Evolutionary conservation across 1,140 invertebrate species (phyloP).

Genomic region (Drosophila neocordata): DNA sequence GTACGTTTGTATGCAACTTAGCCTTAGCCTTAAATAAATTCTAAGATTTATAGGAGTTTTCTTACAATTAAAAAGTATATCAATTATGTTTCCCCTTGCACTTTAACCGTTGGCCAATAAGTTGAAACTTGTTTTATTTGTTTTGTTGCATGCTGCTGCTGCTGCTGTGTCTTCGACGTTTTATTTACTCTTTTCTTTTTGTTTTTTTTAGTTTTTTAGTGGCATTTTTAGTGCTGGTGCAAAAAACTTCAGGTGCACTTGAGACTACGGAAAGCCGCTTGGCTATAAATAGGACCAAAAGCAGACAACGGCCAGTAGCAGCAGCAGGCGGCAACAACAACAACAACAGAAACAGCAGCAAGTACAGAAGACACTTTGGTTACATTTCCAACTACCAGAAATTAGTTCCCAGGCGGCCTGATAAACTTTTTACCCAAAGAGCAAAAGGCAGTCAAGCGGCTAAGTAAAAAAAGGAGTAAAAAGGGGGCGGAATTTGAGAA

Average conservation of each 20-base stretch:
- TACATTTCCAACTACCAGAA: conserved; percentile 39
- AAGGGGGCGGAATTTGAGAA: neutral
- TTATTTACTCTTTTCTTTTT: neutral
- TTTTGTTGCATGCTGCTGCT: neutral
- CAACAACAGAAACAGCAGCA: conserved; percentile 12
- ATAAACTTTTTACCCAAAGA: conserved; percentile 7
- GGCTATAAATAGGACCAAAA: conserved; percentile 51
- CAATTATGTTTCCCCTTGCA: conserved; percentile 6
- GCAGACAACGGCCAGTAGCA: conserved; percentile 25
- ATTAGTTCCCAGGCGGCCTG: conserved; percentile 50
- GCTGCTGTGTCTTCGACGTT: neutral
- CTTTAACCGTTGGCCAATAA: conserved; percentile 3
- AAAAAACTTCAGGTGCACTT: conserved; percentile 18
- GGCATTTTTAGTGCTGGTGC: neutral
- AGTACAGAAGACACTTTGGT: conserved; percentile 39
- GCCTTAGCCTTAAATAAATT: too few species aligned
- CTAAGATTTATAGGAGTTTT: neutral
- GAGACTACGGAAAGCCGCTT: conserved; percentile 25
- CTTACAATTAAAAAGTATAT: neutral
- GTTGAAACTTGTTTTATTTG: conserved; percentile 6
- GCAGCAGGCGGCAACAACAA: neutral
- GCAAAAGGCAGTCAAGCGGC: conserved; percentile 11
- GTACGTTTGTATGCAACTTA: too few species aligned
- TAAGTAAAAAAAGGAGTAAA: neutral
- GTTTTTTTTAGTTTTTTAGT: conserved; percentile 22